Conservation (phyloP, 2,797 vertebrate genomes). For the Gymnothorax javanicus region DNA sequence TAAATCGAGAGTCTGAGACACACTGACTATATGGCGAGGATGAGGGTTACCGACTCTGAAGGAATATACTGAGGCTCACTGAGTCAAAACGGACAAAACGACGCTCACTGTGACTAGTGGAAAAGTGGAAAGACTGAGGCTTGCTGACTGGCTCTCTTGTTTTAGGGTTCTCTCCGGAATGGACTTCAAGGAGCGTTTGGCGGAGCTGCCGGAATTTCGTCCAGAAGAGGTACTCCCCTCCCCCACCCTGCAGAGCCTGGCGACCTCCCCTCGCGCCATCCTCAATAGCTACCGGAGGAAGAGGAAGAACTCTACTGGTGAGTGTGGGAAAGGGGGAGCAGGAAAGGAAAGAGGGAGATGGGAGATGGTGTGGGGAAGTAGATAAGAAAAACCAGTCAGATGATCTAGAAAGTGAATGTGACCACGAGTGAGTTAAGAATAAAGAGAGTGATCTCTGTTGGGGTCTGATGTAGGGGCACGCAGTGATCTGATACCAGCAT, state of each 20-base stretch:
- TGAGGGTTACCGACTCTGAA: background rate
- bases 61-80: background rate
- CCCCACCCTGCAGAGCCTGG: conserved; percentile 88
- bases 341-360: background rate
- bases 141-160: conserved; percentile 20
- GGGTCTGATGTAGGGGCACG: background rate
- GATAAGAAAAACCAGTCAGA: background rate
- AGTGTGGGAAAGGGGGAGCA: conserved; percentile 29
- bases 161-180: conserved; percentile 90
- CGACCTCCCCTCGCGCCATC: conserved; percentile 89
- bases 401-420: background rate
- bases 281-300: conserved; percentile 91
- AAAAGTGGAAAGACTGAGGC: background rate
- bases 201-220: conserved; percentile 88
- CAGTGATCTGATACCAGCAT: background rate
- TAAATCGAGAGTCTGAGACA: background rate
- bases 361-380: background rate
- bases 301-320: conserved; percentile 91
- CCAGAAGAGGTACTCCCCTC: conserved; percentile 91
- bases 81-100: background rate
- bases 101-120: background rate
- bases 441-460: background rate
- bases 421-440: background rate
- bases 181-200: conserved; percentile 91
- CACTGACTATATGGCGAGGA: background rate